phyloP scores from a whole-genome alignment of 2,888 invertebrate species.

The Dyspetes luteomarginatus region DNA sequence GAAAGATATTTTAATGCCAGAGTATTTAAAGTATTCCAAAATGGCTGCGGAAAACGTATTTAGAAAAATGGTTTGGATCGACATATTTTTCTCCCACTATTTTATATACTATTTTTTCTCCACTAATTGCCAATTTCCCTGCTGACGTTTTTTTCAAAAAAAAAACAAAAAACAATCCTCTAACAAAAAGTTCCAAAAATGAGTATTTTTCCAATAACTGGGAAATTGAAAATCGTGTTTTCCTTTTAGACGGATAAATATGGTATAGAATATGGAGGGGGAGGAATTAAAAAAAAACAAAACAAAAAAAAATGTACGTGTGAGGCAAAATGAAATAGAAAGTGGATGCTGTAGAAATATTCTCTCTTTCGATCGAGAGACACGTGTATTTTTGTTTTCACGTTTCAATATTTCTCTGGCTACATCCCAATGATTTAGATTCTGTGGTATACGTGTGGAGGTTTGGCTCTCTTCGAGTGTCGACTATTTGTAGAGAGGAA shows the following conservation, averaged over 20 bases:
- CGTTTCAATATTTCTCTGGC: not conserved
- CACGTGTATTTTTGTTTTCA: not conserved
- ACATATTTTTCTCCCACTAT: too few relatives aligned
- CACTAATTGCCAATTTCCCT: too few relatives aligned
- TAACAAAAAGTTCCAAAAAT: too few relatives aligned
- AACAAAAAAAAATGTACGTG: not conserved
- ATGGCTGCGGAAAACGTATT: too few relatives aligned
- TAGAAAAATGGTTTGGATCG: too few relatives aligned
- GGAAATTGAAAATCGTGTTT: not conserved
- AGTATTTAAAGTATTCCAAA: too few relatives aligned
- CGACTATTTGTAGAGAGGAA: slow-evolving; percentile 44
- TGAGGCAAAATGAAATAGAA: not conserved
- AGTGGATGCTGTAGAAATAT: not conserved
- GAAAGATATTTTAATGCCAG: too few relatives aligned
- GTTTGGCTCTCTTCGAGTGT: not conserved
- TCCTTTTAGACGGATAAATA: not conserved
- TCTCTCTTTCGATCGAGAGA: not conserved
- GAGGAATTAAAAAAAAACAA: too few relatives aligned
- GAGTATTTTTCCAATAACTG: not conserved
- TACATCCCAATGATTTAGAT: not conserved
- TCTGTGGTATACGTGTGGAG: not conserved
- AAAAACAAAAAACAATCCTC: too few relatives aligned
- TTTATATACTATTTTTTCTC: too few relatives aligned
- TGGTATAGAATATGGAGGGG: not conserved
- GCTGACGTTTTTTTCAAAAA: too few relatives aligned